A percentile compares a stretch with the other conserved stretches of the same genome.
phyloP scores from a whole-genome alignment of 2,113 vertebrate genomes.

The Eubucco bourcierii region DNA sequence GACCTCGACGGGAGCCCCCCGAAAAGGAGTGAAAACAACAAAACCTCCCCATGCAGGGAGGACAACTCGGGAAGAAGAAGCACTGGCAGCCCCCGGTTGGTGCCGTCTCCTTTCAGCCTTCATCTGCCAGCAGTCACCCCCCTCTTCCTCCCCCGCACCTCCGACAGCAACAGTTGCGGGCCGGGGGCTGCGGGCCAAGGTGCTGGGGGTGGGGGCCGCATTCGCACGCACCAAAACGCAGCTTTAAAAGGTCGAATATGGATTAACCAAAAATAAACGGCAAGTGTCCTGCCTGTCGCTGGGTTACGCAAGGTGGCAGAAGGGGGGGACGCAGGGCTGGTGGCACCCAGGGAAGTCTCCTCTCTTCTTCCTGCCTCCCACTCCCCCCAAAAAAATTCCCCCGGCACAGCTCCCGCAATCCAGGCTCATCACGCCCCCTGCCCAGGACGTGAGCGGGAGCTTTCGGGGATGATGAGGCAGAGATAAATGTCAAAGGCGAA shows the following conservation, averaged over 20 bases:
- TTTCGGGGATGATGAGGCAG: background rate
- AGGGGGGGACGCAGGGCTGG: background rate
- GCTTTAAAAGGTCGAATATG: slow-evolving; percentile 56
- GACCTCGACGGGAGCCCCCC: background rate
- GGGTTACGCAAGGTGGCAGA: slow-evolving; percentile 64
- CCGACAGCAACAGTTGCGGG: slow-evolving; percentile 62
- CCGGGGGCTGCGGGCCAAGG: background rate
- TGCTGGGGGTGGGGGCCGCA: background rate
- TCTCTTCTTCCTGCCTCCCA: background rate
- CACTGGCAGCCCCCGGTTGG: background rate
- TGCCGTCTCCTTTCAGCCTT: slow-evolving; percentile 45
- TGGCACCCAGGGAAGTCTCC: background rate
- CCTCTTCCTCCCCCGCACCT: background rate
- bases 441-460: background rate
- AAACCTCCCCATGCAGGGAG: background rate
- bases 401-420: background rate
- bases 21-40: background rate
- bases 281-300: slow-evolving; percentile 43
- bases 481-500: background rate
- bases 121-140: background rate
- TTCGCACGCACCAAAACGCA: background rate
- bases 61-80: background rate
- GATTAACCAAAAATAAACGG: slow-evolving; percentile 61
- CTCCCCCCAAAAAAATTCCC: rapidly evolving
- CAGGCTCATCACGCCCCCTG: background rate